Evolutionary conservation across 2,113 vertebrate genomes (phyloP), one percentile per base, ranked within the genome.

Genomic region (Aviceda subcristata): DNA sequence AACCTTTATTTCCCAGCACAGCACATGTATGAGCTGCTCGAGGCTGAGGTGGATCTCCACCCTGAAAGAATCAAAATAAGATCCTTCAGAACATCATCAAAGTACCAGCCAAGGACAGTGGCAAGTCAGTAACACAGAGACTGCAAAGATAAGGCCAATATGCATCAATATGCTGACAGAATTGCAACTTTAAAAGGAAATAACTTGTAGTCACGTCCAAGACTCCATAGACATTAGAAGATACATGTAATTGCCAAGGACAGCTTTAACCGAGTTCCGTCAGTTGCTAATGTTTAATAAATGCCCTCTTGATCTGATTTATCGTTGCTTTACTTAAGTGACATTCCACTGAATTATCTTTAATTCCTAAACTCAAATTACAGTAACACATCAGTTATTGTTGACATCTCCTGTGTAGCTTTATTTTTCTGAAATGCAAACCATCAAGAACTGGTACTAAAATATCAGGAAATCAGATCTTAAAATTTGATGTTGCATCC

Each of bases 11-110:
- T 80, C 98, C 98, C 30, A 99, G 95, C 30, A 98, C 98, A 83
- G 99, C 98, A 83, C 99, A 99, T 0, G 98, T 98, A 30, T 99
- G 99, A 51, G 99, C 99, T 24, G 99, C 99, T 93, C 99, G 98
- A 26, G 99, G 99, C 45, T 99, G 99, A 32, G 99, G 99, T 69
- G 98, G 97, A 39, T 94, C 96, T 92, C 98, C 98, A 83, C 98
- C 98, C 99, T 99, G 97, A 53, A 97, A 98, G 43, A 71, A 97
- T 4, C 96, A 89, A 92, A 53, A 93, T 2, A 95, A 56, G 39
- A 83, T 10, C 92, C 14, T 88, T 97, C 29, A 96, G 80, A 92
- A 94, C 60, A 45, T 3, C 51, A 53, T 5, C 48, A 51, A 84
- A 72, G 41, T 1, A 4, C 13, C 79, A 86, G 74, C 15, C 38